Evolutionary conservation across 2,797 vertebrate species (phyloP).

Genomic region (Toxotes lorentzi): DNA sequence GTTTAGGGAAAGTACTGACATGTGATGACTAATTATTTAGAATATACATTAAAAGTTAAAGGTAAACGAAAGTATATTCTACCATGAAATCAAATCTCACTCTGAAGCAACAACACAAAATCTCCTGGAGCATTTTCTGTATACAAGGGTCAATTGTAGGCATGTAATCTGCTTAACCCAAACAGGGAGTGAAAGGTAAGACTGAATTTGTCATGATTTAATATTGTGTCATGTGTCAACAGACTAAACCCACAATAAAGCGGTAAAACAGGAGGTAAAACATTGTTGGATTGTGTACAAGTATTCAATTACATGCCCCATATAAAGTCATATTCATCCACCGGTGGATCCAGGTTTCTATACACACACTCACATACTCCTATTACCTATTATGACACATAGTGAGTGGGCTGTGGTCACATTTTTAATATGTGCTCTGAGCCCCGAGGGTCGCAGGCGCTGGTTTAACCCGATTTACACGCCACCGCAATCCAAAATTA

Average conservation of each 20-base stretch:
- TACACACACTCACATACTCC: conserved; percentile 24
- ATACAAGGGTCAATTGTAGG: not conserved
- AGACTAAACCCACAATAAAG: conserved; percentile 27
- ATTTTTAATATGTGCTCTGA: conserved; percentile 80
- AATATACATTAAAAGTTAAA: not conserved
- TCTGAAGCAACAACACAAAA: not conserved
- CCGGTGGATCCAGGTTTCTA: conserved; percentile 43
- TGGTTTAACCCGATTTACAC: conserved; percentile 85
- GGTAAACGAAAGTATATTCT: not conserved
- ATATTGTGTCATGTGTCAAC: not conserved
- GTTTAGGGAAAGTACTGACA: not conserved
- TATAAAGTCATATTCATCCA: conserved; percentile 59
- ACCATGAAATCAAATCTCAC: not conserved
- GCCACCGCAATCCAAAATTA: conserved; percentile 76
- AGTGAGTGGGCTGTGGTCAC: conserved; percentile 69
- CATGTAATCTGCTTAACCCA: not conserved
- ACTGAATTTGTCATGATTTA: not conserved
- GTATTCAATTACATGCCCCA: conserved; percentile 62
- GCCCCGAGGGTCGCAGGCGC: conserved; percentile 79
- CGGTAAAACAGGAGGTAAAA: conserved; percentile 31
- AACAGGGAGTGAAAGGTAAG: not conserved
- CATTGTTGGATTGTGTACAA: conserved; percentile 51
- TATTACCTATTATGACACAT: conserved; percentile 52
- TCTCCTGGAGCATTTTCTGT: not conserved
- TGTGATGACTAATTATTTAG: not conserved